Percentiles rank a stretch among this genome's conserved stretches.
Evolutionary conservation across 2,797 vertebrate species (phyloP).

Genomic region (Takifugu rubripes): DNA sequence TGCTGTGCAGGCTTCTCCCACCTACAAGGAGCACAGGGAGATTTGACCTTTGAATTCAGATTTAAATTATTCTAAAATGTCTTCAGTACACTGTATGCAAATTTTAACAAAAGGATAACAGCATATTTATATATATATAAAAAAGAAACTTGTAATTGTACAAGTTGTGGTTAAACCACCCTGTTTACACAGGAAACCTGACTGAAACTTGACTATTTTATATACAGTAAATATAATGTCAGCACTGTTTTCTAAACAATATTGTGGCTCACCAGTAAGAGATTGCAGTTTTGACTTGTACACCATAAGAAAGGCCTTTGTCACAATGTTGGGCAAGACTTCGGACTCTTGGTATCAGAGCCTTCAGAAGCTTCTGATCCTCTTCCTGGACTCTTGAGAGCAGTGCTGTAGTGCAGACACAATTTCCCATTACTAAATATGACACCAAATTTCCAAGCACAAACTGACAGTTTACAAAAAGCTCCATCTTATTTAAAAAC

Average conservation of each 20-base stretch:
- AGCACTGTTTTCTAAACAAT: not conserved
- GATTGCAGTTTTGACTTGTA: slow-evolving; percentile 70
- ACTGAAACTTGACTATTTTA: not conserved
- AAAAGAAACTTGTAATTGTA: slow-evolving; percentile 4
- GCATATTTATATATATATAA: not conserved
- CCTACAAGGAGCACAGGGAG: slow-evolving; percentile 59
- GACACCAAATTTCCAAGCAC: not conserved
- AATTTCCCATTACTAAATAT: slow-evolving; percentile 3
- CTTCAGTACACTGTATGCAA: not conserved
- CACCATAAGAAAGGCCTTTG: slow-evolving; percentile 62
- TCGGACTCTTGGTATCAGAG: slow-evolving; percentile 69
- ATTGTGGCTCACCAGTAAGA: slow-evolving; percentile 72
- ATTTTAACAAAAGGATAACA: not conserved
- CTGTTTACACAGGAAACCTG: not conserved
- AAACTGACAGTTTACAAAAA: not conserved
- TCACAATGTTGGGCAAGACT: slow-evolving; percentile 61
- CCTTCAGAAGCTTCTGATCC: slow-evolving; percentile 70
- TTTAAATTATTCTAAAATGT: not conserved
- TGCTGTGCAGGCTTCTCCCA: slow-evolving; percentile 82
- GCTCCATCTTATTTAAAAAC: not conserved
- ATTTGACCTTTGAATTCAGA: not conserved
- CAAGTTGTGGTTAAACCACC: slow-evolving; percentile 7
- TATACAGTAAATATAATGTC: not conserved
- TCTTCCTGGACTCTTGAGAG: slow-evolving; percentile 61
- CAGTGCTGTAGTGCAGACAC: slow-evolving; percentile 57